These are phyloP conservation scores for Siniperca obscura DNA, from an alignment of 2,797 vertebrate genomes.

Conservation along the genomic window DNA sequence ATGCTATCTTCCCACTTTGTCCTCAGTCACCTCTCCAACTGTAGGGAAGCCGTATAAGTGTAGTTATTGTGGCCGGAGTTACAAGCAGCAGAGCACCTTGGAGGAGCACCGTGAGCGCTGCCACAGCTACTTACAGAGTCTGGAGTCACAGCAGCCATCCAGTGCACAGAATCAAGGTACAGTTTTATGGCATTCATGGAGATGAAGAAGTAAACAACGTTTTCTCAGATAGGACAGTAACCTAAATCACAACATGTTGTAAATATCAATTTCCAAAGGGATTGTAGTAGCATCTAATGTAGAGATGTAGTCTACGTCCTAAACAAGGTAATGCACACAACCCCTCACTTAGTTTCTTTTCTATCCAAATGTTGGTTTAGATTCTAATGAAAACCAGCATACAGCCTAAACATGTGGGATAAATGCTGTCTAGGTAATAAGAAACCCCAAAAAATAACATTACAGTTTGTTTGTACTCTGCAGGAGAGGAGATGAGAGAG, in stretches of 20 bases:
- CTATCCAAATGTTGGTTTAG: slow-evolving; percentile 28
- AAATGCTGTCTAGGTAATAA: slow-evolving; percentile 41
- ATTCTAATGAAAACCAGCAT: slow-evolving; percentile 25
- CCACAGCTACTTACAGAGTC: slow-evolving; percentile 95
- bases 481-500: slow-evolving; percentile 95
- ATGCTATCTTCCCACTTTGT: slow-evolving; percentile 26
- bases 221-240: neutral
- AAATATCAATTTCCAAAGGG: slow-evolving; percentile 19
- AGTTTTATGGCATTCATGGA: slow-evolving; percentile 3
- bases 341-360: slow-evolving; percentile 14
- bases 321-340: slow-evolving; percentile 29
- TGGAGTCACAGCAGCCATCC: slow-evolving; percentile 80
- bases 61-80: slow-evolving; percentile 97
- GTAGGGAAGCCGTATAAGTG: slow-evolving; percentile 98
- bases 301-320: slow-evolving; percentile 23
- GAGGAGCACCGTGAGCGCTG: slow-evolving; percentile 97
- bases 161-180: slow-evolving; percentile 74
- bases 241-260: neutral
- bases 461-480: slow-evolving; percentile 71
- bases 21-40: slow-evolving; percentile 93
- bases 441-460: slow-evolving; percentile 47
- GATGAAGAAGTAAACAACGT: neutral
- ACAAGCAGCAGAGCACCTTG: slow-evolving; percentile 97
- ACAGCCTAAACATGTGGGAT: slow-evolving; percentile 20
- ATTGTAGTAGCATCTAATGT: slow-evolving; percentile 15